These are phyloP conservation scores for Ceratina japonica DNA, from an alignment of 1,140 invertebrate species.

Conservation along the genomic window DNA sequence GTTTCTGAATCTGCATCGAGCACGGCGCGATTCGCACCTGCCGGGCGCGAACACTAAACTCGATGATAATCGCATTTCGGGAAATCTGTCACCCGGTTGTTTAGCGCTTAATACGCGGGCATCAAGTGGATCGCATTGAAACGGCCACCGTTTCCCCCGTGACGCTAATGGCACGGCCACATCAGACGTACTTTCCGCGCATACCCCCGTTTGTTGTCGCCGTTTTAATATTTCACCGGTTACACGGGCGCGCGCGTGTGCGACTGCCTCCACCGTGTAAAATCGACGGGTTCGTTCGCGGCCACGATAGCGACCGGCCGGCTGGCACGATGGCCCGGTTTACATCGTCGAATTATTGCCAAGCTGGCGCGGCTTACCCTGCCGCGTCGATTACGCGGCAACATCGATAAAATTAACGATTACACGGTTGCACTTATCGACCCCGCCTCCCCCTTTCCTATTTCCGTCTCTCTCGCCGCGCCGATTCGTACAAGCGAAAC, in stretches of 20 bases:
- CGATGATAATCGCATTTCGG: neutral
- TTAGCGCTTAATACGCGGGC: neutral
- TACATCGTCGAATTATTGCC: conserved; percentile 58
- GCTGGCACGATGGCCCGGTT: conserved; percentile 49
- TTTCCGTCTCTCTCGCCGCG: neutral
- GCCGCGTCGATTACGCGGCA: conserved; percentile 57
- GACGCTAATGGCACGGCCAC: conserved; percentile 21
- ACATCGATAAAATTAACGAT: conserved; percentile 64
- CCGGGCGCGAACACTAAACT: neutral
- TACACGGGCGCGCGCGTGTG: neutral
- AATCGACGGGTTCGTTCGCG: conserved; percentile 39
- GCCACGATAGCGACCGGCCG: conserved; percentile 17
- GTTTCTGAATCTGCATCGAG: too few species aligned
- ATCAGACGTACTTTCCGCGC: conserved; percentile 36
- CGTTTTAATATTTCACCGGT: conserved; percentile 52
- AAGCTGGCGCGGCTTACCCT: conserved; percentile 54
- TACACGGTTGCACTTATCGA: conserved; percentile 29
- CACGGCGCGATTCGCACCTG: neutral
- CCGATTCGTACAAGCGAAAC: neutral
- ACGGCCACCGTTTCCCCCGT: neutral
- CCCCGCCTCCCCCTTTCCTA: neutral
- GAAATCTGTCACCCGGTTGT: neutral
- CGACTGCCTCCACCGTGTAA: conserved; percentile 33
- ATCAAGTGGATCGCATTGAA: neutral
- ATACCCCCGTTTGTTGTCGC: conserved; percentile 9